Evolutionary conservation across 2,113 vertebrate species (phyloP).

Genomic region (Corythoichthys haematopterus): DNA sequence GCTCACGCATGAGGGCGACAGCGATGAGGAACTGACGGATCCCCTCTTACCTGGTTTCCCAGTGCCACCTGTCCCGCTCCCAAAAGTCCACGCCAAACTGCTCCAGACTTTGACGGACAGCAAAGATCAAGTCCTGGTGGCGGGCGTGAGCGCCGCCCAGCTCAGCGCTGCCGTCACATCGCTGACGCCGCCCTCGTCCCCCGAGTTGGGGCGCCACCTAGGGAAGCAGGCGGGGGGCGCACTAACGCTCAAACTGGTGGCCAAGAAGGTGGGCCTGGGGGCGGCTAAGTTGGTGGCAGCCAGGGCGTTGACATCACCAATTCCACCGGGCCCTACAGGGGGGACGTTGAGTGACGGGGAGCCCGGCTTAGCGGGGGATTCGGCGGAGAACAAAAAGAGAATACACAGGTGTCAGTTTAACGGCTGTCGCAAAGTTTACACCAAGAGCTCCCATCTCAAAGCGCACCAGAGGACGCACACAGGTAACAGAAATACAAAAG

Average conservation of each 20-base stretch:
- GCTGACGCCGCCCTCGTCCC: constrained; percentile 93
- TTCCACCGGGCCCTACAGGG: constrained; percentile 80
- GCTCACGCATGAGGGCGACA: constrained; percentile 76
- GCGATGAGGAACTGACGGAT: constrained; percentile 81
- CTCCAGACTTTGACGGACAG: constrained; percentile 70
- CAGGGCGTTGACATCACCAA: constrained; percentile 70
- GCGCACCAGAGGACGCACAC: constrained; percentile 99
- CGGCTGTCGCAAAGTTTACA: constrained; percentile 98
- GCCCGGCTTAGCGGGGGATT: constrained; percentile 75
- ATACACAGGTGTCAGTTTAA: constrained; percentile 98
- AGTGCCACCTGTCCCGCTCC: constrained; percentile 77
- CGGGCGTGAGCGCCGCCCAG: constrained; percentile 85
- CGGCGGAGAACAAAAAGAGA: constrained; percentile 94
- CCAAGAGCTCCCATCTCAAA: constrained; percentile 98
- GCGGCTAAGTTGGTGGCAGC: constrained; percentile 82
- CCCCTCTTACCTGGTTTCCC: constrained; percentile 79
- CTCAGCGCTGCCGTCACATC: constrained; percentile 93
- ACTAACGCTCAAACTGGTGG: constrained; percentile 88
- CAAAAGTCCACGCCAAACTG: constrained; percentile 81
- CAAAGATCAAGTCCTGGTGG: constrained; percentile 79
- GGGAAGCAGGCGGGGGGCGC: constrained; percentile 87
- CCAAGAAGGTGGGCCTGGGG: constrained; percentile 85
- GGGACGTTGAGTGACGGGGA: constrained; percentile 57
- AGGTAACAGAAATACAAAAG: constrained; percentile 68
- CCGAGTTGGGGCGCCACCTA: constrained; percentile 92